phyloP scores from a whole-genome alignment of 2,888 invertebrate genomes.

The Torymus texanus region DNA sequence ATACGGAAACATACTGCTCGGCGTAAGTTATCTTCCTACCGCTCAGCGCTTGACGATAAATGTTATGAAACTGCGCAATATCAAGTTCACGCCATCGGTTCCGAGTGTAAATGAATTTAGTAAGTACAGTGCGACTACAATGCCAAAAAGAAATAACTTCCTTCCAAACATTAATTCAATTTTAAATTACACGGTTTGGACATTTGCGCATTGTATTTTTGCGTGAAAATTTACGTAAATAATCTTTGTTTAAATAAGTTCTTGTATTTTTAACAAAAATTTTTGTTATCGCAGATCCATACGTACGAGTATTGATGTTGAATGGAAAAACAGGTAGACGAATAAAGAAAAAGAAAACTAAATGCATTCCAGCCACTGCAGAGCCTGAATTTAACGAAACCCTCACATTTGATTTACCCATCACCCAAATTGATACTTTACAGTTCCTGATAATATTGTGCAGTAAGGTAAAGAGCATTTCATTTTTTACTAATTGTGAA shows the following conservation, averaged over 20 bases:
- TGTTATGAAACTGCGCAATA: conserved; percentile 74
- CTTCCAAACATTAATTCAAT: neutral
- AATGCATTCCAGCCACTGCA: conserved; percentile 63
- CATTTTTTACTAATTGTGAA: too few species aligned
- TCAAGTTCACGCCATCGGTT: conserved; percentile 68
- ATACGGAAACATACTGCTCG: conserved; percentile 75
- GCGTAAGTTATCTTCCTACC: conserved; percentile 76
- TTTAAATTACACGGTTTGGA: neutral
- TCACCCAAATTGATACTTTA: conserved; percentile 71
- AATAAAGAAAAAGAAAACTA: conserved; percentile 74
- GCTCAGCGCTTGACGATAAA: conserved; percentile 76
- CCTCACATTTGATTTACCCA: conserved; percentile 73
- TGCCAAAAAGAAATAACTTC: conserved; percentile 1
- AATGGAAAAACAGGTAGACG: conserved; percentile 73
- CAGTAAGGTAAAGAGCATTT: conserved; percentile 65
- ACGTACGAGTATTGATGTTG: conserved; percentile 73
- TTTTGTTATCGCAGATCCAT: conserved; percentile 70
- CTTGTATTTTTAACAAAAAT: neutral
- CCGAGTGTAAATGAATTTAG: conserved; percentile 71
- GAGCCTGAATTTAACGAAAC: conserved; percentile 75
- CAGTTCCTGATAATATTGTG: conserved; percentile 73
- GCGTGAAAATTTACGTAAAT: too few species aligned
- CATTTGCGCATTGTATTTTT: too few species aligned
- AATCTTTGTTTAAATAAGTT: neutral
- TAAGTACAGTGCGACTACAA: conserved; percentile 63